Base-by-base conservation (phyloP, 2,113 vertebrate genomes). In the Rhinoderma darwinii region DNA sequence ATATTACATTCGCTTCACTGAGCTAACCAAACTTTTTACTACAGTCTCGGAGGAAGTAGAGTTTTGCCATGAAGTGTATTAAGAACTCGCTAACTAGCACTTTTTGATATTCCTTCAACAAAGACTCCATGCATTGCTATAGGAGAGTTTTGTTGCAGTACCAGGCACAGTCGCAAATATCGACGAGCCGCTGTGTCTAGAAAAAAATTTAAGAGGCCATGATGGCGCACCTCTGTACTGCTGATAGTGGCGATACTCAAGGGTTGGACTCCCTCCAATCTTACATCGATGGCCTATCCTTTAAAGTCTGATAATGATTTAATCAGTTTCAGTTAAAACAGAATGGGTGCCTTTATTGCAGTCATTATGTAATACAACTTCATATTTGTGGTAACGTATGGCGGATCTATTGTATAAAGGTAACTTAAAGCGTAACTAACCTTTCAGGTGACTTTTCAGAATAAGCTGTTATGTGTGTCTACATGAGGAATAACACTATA, bases 1-100 rank as follows among this genome's bases (percentile, higher is more conserved):
- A 91, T 83, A 91, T 72, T 88, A 85, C 89, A 88, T 87, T 84
- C 89, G 89, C 87, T 47, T 81, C 89, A 86, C 72, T 90, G 88
- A 89, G 82, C 74, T 86, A 88, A 91, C 90, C 87, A 74, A 88
- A 91, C 88, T 44, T 84, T 54, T 44, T 75, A 54, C 30, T 41
- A 18, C 11, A n/a, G 4, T 22, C 22, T 32, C 15, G 32, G 18
- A 15, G 20, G 5, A 44, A 0, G 22, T 20, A 73, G 2, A 50
- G 27, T 25, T 11, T 15, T 12, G 8, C 10, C 25, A n/a, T n/a
- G 6, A 44, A 17, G 20, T 25, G 4, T 70, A 70, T 1, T 2
- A 44, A 43, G 4, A 41, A 2, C 22, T n/a, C 17, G n/a, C 44
- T n/a, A 74, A 27, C 4, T n/a, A 30, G 18, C 66, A 20, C 1